Evolutionary conservation across 2,888 invertebrate species (phyloP).

Genomic region (Argyra leucocephala): DNA sequence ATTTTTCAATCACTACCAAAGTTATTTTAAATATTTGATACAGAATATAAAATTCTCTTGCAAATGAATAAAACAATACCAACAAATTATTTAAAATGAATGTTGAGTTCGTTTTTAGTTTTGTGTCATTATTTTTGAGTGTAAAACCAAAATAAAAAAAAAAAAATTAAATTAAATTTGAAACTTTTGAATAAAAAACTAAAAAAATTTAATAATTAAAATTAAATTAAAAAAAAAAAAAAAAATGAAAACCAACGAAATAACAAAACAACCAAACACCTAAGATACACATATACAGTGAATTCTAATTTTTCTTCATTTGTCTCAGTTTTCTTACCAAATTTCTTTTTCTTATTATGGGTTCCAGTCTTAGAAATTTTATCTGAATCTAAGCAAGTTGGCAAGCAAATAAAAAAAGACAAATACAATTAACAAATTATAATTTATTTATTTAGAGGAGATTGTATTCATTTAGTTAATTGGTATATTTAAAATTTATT

Average conservation of each 20-base stretch:
- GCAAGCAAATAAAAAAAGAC: slow-evolving; percentile 12
- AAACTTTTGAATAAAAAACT: background rate
- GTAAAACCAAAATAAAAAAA: too few relatives aligned
- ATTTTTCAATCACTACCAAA: too few relatives aligned
- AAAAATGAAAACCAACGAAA: background rate
- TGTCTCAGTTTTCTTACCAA: slow-evolving; percentile 37
- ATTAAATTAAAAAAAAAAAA: background rate
- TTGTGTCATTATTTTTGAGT: too few relatives aligned
- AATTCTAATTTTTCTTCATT: slow-evolving; percentile 13
- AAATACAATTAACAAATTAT: background rate
- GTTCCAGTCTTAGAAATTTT: slow-evolving; percentile 42
- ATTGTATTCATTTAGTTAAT: too few relatives aligned
- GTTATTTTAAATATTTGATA: too few relatives aligned
- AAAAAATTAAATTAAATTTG: background rate
- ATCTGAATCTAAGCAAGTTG: slow-evolving; percentile 31
- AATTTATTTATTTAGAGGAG: too few relatives aligned
- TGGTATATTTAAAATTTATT: too few relatives aligned
- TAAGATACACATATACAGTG: background rate
- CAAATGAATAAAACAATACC: too few relatives aligned
- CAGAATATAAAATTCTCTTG: too few relatives aligned
- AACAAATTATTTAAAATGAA: too few relatives aligned
- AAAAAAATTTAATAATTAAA: background rate
- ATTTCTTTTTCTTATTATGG: slow-evolving; percentile 43
- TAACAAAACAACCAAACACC: slow-evolving; percentile 2
- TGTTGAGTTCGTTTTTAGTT: too few relatives aligned